These are phyloP conservation scores for Gnathonemus longibarbis DNA, from an alignment of 2,113 vertebrate species.

Conservation along the genomic window DNA sequence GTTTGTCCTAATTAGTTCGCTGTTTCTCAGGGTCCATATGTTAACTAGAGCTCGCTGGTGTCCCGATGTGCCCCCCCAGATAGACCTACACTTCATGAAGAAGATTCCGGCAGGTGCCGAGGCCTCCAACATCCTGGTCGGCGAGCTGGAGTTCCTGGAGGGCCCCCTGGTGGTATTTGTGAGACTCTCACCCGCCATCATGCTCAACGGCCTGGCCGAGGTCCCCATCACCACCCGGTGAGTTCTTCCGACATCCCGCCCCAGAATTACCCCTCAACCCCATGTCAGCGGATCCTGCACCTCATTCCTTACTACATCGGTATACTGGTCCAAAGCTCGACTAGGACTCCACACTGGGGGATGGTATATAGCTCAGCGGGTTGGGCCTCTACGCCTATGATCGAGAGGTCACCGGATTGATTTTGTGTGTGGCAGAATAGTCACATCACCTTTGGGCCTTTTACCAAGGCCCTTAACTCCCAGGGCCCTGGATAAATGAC, in stretches of 20 bases:
- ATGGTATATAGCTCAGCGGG: neutral
- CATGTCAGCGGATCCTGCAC: neutral
- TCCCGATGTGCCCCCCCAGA: conserved; percentile 51
- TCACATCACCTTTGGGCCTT: neutral
- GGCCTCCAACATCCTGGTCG: conserved; percentile 92
- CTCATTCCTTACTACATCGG: neutral
- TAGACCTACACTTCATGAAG: conserved; percentile 98
- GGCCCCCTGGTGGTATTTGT: conserved; percentile 92
- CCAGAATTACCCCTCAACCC: neutral
- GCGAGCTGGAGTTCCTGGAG: conserved; percentile 90
- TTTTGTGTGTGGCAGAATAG: neutral
- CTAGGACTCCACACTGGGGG: neutral
- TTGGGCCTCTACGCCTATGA: neutral
- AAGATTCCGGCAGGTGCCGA: conserved; percentile 96
- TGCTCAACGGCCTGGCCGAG: conserved; percentile 88
- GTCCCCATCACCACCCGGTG: conserved; percentile 96
- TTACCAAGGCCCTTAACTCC: neutral
- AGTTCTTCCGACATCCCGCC: neutral
- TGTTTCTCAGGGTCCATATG: neutral
- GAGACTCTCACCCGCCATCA: conserved; percentile 81
- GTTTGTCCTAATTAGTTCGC: neutral
- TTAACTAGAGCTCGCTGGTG: neutral
- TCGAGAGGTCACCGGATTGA: neutral
- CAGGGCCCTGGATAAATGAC: neutral
- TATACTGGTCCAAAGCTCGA: neutral